Base-by-base conservation (phyloP, 2,113 vertebrate species). In the Mus pahari region DNA sequence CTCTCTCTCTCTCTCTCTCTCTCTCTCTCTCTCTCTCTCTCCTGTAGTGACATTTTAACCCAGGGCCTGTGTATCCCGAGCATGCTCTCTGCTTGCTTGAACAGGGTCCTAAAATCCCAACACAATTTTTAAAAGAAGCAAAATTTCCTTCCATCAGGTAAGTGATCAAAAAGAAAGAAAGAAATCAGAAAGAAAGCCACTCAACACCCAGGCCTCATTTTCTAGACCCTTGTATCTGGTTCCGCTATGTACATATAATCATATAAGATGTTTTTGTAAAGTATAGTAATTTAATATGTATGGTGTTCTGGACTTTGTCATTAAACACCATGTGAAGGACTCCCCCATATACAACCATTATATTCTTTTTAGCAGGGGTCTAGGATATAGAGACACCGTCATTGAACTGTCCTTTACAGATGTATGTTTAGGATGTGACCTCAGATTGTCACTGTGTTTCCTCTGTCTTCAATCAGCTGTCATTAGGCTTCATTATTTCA, bases 401-500 rank as follows among this genome's bases (percentile, higher is more conserved):
- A 92, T 83, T 92, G 94, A 92, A 91, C 89, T 86, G 17, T 31
- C 50, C 20, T 89, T 92, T 92, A 87, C 58, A 68, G 28, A 94
- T 64, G 94, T 74, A 36, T 68, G 22, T 42, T 83, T 78, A 94
- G 90, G 68, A 89, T 91, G 45, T 96, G 86, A 92, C 92, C 39
- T 91, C n/a, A 78, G 78, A 82, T 89, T 77, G 91, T 92, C 70
- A 33, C 8, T 22, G 6, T 48, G 45, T 73, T 96, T 97, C 95
- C 88, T 94, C 87, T 90, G 74, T 86, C 91, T 93, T 94, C 77
- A 53, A 31, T 86, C 55, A 89, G 77, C 66, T 86, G 1, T 95
- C 94, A 87, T 83, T 92, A 88, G 39, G 22, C 4, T 60, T 96
- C 78, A 73, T 95, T 90, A 93, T 86, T 96, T 90, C 71, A 48